phyloP scores from a whole-genome alignment of 2,888 invertebrate species.

The Rhyacophila evoluta region DNA sequence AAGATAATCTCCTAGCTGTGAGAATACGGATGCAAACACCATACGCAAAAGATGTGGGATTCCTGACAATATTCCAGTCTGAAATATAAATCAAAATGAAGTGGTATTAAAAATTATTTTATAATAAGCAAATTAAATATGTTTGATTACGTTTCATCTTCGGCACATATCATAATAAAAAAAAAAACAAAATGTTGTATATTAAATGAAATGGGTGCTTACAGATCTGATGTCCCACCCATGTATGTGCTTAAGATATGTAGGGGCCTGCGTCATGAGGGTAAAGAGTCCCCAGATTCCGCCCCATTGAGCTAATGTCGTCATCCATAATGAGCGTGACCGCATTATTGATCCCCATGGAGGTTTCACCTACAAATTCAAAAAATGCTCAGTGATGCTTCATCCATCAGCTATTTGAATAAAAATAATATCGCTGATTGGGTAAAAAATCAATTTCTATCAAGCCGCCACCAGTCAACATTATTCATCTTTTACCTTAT shows the following conservation, averaged over 20 bases:
- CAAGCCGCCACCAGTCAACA: no score
- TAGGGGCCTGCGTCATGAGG: conserved; percentile 77
- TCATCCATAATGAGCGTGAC: conserved; percentile 75
- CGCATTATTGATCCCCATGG: conserved; percentile 75
- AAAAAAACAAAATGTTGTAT: no score
- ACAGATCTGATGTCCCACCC: conserved; percentile 77
- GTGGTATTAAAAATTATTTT: no score
- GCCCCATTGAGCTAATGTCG: conserved; percentile 75
- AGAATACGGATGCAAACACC: conserved; percentile 71
- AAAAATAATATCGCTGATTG: no score
- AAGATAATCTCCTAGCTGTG: conserved; percentile 71
- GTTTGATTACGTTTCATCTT: no score
- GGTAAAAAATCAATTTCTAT: no score
- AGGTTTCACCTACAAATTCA: conserved; percentile 65
- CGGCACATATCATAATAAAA: no score
- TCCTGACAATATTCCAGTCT: conserved; percentile 75
- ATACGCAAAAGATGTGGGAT: conserved; percentile 73
- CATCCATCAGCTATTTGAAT: no score
- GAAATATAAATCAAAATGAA: no score
- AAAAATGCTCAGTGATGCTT: no score
- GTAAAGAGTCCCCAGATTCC: conserved; percentile 79
- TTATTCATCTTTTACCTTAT: conserved; percentile 49
- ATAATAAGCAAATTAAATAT: no score
- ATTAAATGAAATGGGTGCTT: no score
- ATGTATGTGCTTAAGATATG: conserved; percentile 77